A percentile compares a stretch with the other conserved stretches of the same genome.
Evolutionary conservation across 2,797 vertebrate species (phyloP).

Genomic region (Sebastes ruberrimus): DNA sequence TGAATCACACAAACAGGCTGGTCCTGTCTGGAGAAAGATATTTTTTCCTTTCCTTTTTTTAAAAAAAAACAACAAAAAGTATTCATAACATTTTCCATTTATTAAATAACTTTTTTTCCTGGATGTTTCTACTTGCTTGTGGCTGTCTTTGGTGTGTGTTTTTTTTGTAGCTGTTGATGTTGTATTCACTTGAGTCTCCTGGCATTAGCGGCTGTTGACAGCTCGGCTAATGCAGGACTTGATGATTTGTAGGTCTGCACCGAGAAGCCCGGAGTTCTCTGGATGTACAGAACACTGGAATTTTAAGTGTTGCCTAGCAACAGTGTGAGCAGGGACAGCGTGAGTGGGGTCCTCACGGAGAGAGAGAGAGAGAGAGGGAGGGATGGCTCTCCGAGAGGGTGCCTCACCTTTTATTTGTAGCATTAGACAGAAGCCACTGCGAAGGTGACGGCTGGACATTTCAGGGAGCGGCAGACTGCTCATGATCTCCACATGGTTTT

Average conservation of each 20-base stretch:
- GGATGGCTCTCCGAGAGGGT: slow-evolving; percentile 36
- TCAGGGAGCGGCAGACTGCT: slow-evolving; percentile 19
- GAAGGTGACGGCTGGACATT: slow-evolving; percentile 45
- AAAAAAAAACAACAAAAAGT: slow-evolving; percentile 6
- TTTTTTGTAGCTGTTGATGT: slow-evolving; percentile 36
- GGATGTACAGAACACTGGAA: slow-evolving; percentile 66
- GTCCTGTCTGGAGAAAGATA: slow-evolving; percentile 58
- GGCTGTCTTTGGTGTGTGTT: slow-evolving; percentile 13
- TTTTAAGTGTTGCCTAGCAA: slow-evolving; percentile 84
- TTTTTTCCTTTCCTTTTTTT: slow-evolving; percentile 3
- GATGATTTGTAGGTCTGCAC: slow-evolving; percentile 76
- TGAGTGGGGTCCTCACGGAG: slow-evolving; percentile 52
- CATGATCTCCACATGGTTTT: background rate
- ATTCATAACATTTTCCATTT: slow-evolving; percentile 16
- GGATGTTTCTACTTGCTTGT: slow-evolving; percentile 30
- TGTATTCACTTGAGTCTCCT: slow-evolving; percentile 59
- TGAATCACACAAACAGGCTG: slow-evolving; percentile 64
- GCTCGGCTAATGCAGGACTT: slow-evolving; percentile 73
- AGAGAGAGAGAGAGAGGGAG: background rate
- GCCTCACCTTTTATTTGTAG: slow-evolving; percentile 75
- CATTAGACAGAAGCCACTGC: slow-evolving; percentile 57
- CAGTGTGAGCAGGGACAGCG: slow-evolving; percentile 63
- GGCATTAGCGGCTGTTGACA: slow-evolving; percentile 71
- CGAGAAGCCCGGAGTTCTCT: slow-evolving; percentile 62
- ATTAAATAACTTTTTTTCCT: background rate